Conservation (phyloP, 1,140 invertebrate genomes). For the Plutomurus gul region DNA sequence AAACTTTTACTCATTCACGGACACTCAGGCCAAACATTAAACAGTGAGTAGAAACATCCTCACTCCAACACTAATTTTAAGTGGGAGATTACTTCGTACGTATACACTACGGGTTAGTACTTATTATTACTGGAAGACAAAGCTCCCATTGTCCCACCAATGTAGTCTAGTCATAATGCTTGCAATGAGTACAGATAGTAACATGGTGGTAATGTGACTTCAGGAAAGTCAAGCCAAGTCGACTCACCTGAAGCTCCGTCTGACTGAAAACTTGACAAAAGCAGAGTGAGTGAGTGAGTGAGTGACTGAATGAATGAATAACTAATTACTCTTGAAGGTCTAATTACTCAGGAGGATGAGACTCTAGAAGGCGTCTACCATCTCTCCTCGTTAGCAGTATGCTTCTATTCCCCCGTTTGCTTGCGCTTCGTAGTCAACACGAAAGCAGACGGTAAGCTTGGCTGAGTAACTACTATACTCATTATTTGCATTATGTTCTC, state of each 20-base stretch:
- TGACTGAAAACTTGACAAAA: not conserved
- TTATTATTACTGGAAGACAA: no score
- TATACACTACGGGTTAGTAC: no score
- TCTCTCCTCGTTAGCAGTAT: not conserved
- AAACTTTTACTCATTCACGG: not conserved
- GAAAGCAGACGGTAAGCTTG: not conserved
- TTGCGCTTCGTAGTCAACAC: not conserved
- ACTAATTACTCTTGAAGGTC: slow-evolving; percentile 44
- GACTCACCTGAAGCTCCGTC: not conserved
- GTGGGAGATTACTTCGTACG: no score
- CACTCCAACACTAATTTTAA: no score
- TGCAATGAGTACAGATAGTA: no score
- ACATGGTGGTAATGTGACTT: no score
- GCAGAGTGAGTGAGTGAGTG: not conserved
- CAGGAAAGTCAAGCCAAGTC: not conserved
- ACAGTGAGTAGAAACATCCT: no score
- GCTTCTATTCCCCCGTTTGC: not conserved
- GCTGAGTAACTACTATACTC: no score
- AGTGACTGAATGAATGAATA: slow-evolving; percentile 42
- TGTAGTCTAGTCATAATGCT: no score
- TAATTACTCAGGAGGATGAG: slow-evolving; percentile 44
- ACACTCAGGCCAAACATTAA: no score
- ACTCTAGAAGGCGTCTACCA: slow-evolving; percentile 19
- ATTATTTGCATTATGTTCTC: no score
- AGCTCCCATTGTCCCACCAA: no score